Evolutionary conservation across 92 coral and sea anemone genomes (phyloP), one percentile per base, ranked within the genome.

Genomic region (Bergia sp.): DNA sequence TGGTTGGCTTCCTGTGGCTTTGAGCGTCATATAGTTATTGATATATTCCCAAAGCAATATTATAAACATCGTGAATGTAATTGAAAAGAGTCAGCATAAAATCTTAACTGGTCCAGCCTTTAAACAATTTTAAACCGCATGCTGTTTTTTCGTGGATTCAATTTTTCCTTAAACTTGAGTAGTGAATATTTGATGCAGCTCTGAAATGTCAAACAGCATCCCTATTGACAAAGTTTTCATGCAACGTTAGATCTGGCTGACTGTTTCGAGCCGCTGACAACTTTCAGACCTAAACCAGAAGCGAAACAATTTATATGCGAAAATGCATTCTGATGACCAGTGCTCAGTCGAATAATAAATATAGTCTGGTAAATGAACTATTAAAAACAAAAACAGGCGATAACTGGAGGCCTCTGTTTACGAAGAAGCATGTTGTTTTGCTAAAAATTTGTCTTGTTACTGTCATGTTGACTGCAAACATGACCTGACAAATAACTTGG

Each of bases 241-340:
- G 79, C 44, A 74, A 9, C 11, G 44, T 38, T 74, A 38, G 3
- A 2, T 74, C 79, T 74, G 44, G 29, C 49, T 6, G 42, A 74
- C 42, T 74, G n/a, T 74, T 74, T 20, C n/a, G 23, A 74, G 44
- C 79, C 44, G 79, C 69, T 61, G 69, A 61, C 29, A 61, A 61
- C 10, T 40, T 72, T 7, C 18, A 2, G 43, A 39, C 41, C 49
- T 74, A 38, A 74, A 74, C 49, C 20, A 36, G 10, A 42, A 6
- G 20, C 20, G 44, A 18, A 39, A 21, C 15, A 39, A 74, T 74
- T 74, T 39, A 10, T 74, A 3, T 20, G 44, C 45, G 44, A 74
- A 74, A 74, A 11, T 18, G 49, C 23, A 74, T 74, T 12, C 20
- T 74, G 3, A 74, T 74, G 79, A 39, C 44, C 36, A 74, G 41